Evolutionary conservation across 2,797 vertebrate species (phyloP), one percentile per base, ranked within the genome.

Genomic region (Syndactyla subalaris): DNA sequence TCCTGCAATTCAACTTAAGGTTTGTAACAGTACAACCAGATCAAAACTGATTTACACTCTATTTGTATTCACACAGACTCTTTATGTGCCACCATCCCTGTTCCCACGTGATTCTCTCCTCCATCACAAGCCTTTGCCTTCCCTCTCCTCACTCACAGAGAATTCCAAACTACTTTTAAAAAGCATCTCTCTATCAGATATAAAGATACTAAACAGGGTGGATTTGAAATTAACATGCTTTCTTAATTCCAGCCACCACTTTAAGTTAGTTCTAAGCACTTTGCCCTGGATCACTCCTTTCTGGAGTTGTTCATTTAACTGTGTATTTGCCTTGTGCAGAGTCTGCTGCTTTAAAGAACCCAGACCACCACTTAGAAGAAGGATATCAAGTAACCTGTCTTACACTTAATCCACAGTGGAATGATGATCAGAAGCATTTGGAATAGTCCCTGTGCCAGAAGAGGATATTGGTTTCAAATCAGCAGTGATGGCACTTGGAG

Each of bases 321-420:
- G 23, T 7, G 13, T 20, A 22, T 78, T 68, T 88, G 82, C 62
- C 58, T 52, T 21, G 10, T 41, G 59, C 55, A 49, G 0, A 57
- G 30, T 8, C 61, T 78, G 71, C 65, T 73, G 36, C 80, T 87
- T 79, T 63, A 51, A 70, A 68, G 85, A 61, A 86, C 67, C 26
- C 77, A 58, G 71, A 57, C 2, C 3, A 85, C 30, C 48, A 85
- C 70, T 62, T 43, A 59, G 74, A 63, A 59, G 95, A 84, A 93
- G 0, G 1, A 4, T 90, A 87, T 94, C 96, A 62, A 29, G 48
- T 93, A 57, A 79, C 96, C 41, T 79, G 76, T 81, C 27, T 88
- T 66, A 84, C 26, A 9, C 80, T 49, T 96, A 95, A 96, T 94
- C 96, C 95, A 82, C 67, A 67, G 71, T 32, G 70, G 59, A 88